Base-by-base conservation (phyloP, 2,888 invertebrate genomes). In the Acronicta psi region DNA sequence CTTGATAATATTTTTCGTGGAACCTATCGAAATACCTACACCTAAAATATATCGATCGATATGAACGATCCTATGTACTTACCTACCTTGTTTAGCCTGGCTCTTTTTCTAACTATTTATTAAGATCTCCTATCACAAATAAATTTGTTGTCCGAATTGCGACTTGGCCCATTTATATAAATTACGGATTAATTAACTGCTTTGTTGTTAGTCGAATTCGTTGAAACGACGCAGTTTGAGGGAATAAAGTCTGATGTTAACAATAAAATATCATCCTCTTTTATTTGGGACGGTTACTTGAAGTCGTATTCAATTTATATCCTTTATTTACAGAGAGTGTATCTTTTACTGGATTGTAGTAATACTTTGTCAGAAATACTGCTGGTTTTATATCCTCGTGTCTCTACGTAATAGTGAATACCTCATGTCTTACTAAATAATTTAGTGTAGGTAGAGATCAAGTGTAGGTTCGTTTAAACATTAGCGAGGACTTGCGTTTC, bases 141-240 rank as follows among this genome's bases (percentile, higher is more conserved):
- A 86, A 63, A 89, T 86, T 88, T 88, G 86, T 84, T 86, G 86
- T 84, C 84, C 82, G 78, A 88, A 89, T 87, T 87, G 85, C 83
- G 83, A 85, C 83, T 77, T 79, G 80, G 73, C 79, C 83, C 86
- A 86, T 89, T 90, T 86, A 88, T 90, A 88, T 90, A 90, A 90
- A 90, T 90, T 90, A 88, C 84, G 78, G 80, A 81, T 87, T 90
- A 89, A 90, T 90, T 90, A 90, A 89, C 85, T 88, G 84, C 84
- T 87, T 88, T 86, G 86, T 86, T 86, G 84, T 84, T 82, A 84
- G 84, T 79, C 81, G 82, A 88, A 84, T 87, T 87, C 84, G 80
- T 84, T 83, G 84, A 85, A 86, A 86, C 84, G 80, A 78, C 80
- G 79, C 80, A 79, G 80, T 86, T 81, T 83, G 80, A 82, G 81